Evolutionary conservation across 2,797 vertebrate genomes (phyloP).

Genomic region (Tapirus indicus): DNA sequence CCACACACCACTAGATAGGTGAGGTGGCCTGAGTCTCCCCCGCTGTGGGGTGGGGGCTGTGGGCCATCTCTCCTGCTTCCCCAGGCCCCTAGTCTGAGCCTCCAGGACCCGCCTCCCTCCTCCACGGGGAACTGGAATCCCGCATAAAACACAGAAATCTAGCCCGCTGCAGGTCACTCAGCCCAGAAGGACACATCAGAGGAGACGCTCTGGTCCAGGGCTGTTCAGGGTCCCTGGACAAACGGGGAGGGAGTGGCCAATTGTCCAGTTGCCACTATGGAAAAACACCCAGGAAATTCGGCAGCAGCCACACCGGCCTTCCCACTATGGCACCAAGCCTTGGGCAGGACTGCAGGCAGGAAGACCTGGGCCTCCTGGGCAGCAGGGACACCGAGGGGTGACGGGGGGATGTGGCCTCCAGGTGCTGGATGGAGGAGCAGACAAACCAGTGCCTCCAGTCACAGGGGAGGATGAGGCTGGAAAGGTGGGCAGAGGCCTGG

Average conservation of each 20-base stretch:
- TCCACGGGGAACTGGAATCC: background rate
- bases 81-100: background rate
- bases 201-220: background rate
- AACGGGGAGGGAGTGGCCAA: rapidly evolving
- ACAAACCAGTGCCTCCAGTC: background rate
- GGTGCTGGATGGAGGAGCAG: background rate
- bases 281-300: background rate
- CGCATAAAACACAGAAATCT: background rate
- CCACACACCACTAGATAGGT: background rate
- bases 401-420: background rate
- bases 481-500: background rate
- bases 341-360: background rate
- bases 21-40: background rate
- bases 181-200: background rate
- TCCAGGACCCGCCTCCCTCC: background rate
- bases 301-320: rapidly evolving
- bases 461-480: rapidly evolving
- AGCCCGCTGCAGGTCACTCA: rapidly evolving
- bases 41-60: background rate
- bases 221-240: background rate
- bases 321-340: background rate
- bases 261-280: rapidly evolving
- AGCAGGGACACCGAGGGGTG: rapidly evolving
- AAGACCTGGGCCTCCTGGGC: rapidly evolving
- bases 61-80: background rate